Evolutionary conservation across 2,797 vertebrate genomes (phyloP).

Genomic region (Potorous gilbertii): DNA sequence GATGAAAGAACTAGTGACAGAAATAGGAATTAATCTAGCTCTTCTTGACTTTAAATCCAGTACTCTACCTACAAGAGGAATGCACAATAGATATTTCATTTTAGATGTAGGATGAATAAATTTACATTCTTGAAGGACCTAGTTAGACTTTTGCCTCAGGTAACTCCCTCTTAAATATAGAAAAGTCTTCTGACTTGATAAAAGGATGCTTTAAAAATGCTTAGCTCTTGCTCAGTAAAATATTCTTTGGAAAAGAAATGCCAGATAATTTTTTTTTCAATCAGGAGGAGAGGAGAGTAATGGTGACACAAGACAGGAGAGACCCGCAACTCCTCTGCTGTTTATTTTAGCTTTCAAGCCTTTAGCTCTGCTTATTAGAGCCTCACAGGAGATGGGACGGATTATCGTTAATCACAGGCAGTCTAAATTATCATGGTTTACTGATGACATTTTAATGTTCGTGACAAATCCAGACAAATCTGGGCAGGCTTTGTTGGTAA

Average conservation of each 20-base stretch:
- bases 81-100: constrained; percentile 4
- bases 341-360: constrained; percentile 61
- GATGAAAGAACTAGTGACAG: not conserved
- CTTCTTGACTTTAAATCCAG: not conserved
- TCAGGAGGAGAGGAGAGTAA: not conserved
- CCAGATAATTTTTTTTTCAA: constrained; percentile 32
- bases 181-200: not conserved
- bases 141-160: not conserved
- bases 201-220: not conserved
- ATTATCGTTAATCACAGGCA: constrained; percentile 57
- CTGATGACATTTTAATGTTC: constrained; percentile 68
- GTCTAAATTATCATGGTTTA: constrained; percentile 56
- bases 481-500: constrained; percentile 53
- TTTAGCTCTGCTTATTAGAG: constrained; percentile 60
- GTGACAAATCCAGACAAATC: constrained; percentile 73
- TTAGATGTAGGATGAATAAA: not conserved
- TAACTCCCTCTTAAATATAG: not conserved
- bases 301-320: constrained; percentile 14
- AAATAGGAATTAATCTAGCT: not conserved
- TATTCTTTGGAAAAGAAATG: not conserved
- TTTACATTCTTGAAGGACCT: not conserved
- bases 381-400: constrained; percentile 57
- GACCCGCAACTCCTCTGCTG: constrained; percentile 32
- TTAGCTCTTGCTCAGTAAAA: not conserved
- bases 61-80: constrained; percentile 19